Evolutionary conservation across 2,797 vertebrate species (phyloP).

Genomic region (Cynodonichthys magdalenae): DNA sequence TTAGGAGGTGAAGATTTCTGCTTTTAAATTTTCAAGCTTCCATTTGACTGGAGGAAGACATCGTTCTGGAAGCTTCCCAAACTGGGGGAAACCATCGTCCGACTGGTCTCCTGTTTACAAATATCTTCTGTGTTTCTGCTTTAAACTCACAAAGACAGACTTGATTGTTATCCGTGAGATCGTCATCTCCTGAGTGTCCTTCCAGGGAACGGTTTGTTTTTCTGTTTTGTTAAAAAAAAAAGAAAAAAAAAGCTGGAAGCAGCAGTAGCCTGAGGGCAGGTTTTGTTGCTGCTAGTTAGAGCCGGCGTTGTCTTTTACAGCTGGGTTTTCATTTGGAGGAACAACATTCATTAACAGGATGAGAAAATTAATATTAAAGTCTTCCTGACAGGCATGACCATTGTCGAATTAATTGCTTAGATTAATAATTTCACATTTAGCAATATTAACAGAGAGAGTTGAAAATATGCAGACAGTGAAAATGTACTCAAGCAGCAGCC

Average conservation of each 20-base stretch:
- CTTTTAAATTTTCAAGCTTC: slow-evolving; percentile 25
- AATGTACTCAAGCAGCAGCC: background rate
- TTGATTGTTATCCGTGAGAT: slow-evolving; percentile 57
- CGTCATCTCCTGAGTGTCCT: slow-evolving; percentile 24
- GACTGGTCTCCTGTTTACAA: slow-evolving; percentile 20
- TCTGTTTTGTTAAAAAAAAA: slow-evolving; percentile 16
- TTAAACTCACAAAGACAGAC: slow-evolving; percentile 28
- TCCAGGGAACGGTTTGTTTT: slow-evolving; percentile 26
- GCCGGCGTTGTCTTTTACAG: slow-evolving; percentile 2
- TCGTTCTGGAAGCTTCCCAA: slow-evolving; percentile 9
- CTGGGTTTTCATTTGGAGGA: background rate
- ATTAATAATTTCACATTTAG: slow-evolving; percentile 13
- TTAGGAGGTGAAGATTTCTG: slow-evolving; percentile 32
- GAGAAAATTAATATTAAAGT: slow-evolving; percentile 1
- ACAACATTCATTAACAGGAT: slow-evolving; percentile 7
- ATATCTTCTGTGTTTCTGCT: slow-evolving; percentile 24
- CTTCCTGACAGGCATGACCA: accelerated
- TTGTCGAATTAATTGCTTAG: slow-evolving; percentile 8
- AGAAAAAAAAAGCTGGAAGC: slow-evolving; percentile 18
- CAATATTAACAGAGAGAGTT: background rate
- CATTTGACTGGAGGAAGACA: slow-evolving; percentile 15
- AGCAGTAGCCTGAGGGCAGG: slow-evolving; percentile 2
- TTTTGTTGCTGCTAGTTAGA: slow-evolving; percentile 5
- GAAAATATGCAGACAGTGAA: background rate
- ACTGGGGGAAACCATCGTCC: background rate